These are phyloP conservation scores for Psittacula echo DNA, from an alignment of 2,797 vertebrate genomes.

Conservation along the genomic window DNA sequence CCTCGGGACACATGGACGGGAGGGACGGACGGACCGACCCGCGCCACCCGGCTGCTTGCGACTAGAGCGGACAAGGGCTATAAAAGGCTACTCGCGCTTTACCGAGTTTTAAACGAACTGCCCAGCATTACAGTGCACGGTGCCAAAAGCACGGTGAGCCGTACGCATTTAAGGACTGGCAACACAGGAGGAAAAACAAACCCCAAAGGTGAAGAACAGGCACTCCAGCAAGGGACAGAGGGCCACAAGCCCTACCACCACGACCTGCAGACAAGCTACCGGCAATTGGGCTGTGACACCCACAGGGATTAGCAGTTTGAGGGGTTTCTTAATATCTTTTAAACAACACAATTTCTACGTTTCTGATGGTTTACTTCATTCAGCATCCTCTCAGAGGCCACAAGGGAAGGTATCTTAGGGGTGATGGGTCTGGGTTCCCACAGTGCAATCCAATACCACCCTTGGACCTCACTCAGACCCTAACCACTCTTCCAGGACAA, in stretches of 20 bases:
- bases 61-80: fast-evolving
- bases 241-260: fast-evolving
- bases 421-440: neutral
- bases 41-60: fast-evolving
- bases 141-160: neutral
- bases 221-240: fast-evolving
- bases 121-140: fast-evolving
- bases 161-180: neutral
- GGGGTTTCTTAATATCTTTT: neutral
- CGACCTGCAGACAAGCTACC: neutral
- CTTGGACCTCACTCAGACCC: neutral
- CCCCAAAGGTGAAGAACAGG: neutral
- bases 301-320: neutral
- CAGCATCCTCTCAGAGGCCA: fast-evolving
- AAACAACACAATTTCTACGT: neutral
- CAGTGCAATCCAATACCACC: neutral
- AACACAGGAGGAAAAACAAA: neutral
- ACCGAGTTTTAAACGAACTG: neutral
- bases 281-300: fast-evolving
- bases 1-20: neutral
- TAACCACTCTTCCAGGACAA: fast-evolving
- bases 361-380: neutral
- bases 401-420: fast-evolving
- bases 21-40: neutral
- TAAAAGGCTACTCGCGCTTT: neutral